Percentiles rank a stretch among this genome's conserved stretches.
These are phyloP conservation scores for Grallaria varia DNA, from an alignment of 2,113 vertebrate species.

Conservation along the genomic window DNA sequence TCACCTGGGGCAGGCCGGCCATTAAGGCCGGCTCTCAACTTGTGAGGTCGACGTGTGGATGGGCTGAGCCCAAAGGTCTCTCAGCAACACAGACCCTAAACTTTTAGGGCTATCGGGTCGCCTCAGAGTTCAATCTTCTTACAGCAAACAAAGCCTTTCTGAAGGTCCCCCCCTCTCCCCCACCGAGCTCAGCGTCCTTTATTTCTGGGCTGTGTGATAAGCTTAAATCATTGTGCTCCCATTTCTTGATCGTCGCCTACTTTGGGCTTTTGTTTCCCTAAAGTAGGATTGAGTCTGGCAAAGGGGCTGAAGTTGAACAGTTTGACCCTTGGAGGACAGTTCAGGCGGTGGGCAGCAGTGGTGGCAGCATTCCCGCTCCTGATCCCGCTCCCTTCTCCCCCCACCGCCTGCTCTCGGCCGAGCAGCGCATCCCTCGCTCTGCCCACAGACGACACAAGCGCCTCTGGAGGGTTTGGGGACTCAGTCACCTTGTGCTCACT, in stretches of 20 bases:
- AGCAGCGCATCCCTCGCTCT: background rate
- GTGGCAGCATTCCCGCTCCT: background rate
- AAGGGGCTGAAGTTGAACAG: constrained; percentile 78
- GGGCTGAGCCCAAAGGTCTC: constrained; percentile 49
- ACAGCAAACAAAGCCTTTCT: constrained; percentile 74
- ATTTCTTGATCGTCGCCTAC: constrained; percentile 69
- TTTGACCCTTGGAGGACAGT: constrained; percentile 78
- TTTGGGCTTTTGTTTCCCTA: constrained; percentile 74
- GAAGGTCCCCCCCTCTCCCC: constrained; percentile 51
- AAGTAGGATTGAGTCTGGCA: constrained; percentile 69
- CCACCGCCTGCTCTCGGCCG: rapidly evolving
- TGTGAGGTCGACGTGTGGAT: constrained; percentile 72
- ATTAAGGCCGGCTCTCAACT: background rate
- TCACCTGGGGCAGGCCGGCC: background rate
- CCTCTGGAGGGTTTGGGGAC: background rate
- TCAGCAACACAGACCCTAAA: constrained; percentile 71
- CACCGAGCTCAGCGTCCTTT: constrained; percentile 41
- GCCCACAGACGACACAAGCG: constrained; percentile 67
- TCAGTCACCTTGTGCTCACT: background rate
- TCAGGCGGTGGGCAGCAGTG: constrained; percentile 45
- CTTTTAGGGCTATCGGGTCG: constrained; percentile 70
- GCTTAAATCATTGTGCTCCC: constrained; percentile 73
- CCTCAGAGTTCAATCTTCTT: constrained; percentile 74
- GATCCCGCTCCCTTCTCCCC: background rate
- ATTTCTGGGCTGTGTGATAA: constrained; percentile 66